These are phyloP conservation scores for Neogale vison DNA, from an alignment of 2,113 vertebrate species.

Conservation along the genomic window DNA sequence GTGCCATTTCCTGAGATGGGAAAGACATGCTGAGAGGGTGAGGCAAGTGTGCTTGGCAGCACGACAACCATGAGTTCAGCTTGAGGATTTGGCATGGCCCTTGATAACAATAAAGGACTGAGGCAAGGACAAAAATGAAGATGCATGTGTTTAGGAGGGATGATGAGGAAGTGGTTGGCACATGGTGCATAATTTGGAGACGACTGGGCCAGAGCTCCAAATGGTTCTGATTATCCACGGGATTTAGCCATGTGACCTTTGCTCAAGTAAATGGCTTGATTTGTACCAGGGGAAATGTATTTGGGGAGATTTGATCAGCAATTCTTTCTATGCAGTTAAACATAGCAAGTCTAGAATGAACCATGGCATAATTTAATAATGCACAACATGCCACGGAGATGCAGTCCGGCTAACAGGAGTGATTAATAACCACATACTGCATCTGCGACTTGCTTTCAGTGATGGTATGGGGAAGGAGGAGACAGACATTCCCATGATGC, in stretches of 20 bases:
- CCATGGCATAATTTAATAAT: slow-evolving; percentile 62
- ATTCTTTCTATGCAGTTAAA: slow-evolving; percentile 72
- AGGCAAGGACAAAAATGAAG: background rate
- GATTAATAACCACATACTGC: slow-evolving; percentile 58
- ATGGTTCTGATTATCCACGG: background rate
- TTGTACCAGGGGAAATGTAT: background rate
- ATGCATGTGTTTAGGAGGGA: background rate
- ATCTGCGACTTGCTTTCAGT: slow-evolving; percentile 44
- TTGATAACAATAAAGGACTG: background rate
- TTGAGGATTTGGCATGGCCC: background rate
- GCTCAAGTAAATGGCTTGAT: background rate
- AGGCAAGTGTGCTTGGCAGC: background rate
- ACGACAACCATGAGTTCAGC: background rate
- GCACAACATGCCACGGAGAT: slow-evolving; percentile 46
- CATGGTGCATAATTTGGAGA: background rate
- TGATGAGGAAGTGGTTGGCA: background rate
- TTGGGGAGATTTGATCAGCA: slow-evolving; percentile 42
- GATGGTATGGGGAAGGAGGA: background rate
- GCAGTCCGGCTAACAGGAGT: slow-evolving; percentile 63
- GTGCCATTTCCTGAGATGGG: background rate
- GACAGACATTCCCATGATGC: background rate
- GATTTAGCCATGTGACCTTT: background rate
- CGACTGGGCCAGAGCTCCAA: background rate
- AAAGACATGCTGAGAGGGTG: background rate
- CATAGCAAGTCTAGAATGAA: slow-evolving; percentile 52